Evolutionary conservation across 2,888 invertebrate genomes (phyloP).

Genomic region (Synanthedon myopaeformis): DNA sequence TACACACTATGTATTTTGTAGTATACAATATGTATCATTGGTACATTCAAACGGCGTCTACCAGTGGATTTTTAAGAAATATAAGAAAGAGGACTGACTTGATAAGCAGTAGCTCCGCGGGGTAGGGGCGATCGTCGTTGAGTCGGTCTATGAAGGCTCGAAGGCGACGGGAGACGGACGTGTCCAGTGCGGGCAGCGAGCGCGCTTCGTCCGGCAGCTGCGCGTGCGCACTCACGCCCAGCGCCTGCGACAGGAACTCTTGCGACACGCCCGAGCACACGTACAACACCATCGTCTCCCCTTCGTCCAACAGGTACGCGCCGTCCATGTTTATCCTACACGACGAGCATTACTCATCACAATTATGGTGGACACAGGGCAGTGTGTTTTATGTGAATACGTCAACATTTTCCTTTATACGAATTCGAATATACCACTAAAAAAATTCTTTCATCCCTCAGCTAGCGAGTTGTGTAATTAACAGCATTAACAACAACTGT

Average conservation of each 20-base stretch:
- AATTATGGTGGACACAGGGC: no score
- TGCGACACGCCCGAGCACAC: slow-evolving; percentile 84
- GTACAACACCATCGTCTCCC: slow-evolving; percentile 83
- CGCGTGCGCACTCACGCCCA: slow-evolving; percentile 80
- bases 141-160: slow-evolving; percentile 84
- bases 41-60: no score
- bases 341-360: not conserved
- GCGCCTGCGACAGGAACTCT: slow-evolving; percentile 79
- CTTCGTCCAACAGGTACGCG: slow-evolving; percentile 92
- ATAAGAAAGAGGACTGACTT: no score
- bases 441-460: no score
- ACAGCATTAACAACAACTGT: no score
- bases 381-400: no score
- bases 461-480: no score
- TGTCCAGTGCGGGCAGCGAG: slow-evolving; percentile 82
- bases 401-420: no score
- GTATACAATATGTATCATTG: no score
- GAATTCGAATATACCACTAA: no score
- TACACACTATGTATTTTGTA: no score
- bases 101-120: slow-evolving; percentile 41
- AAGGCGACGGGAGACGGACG: slow-evolving; percentile 78
- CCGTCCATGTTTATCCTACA: slow-evolving; percentile 79
- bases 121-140: slow-evolving; percentile 87
- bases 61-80: no score
- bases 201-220: slow-evolving; percentile 83